Base-by-base conservation (phyloP, 2,113 vertebrate genomes). In the Corvus hawaiiensis region DNA sequence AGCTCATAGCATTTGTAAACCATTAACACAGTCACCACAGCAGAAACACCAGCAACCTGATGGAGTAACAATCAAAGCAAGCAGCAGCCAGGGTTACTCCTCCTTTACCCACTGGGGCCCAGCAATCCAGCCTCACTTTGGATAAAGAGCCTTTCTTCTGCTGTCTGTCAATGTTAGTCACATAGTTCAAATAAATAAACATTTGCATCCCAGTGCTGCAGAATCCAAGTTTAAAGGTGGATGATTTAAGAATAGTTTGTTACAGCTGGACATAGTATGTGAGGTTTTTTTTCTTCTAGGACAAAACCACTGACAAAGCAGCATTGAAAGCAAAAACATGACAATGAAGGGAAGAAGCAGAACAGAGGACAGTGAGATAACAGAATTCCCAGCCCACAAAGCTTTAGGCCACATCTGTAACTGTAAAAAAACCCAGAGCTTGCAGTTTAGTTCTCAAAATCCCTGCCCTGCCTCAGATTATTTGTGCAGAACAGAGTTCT, bases 1-100 rank as follows among this genome's bases (percentile, higher is more conserved):
- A 94, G 86, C 79, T 97, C 95, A 95, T 35, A 71, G 59, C 85
- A 85, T 92, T 85, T 76, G 51, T 81, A 71, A 94, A 90, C 68
- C 55, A 92, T 89, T 85, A 96, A 61, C 51, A 23, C 39, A 93
- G 26, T 61, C 49, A 75, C 30, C 56, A 32, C 44, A 82, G 73
- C 17, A 87, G 90, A 74, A 87, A 68, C n/a, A 52, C 4, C 74
- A 89, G 41, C 68, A 81, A 63, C 30, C 10, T 18, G 7, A 33
- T 21, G 27, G 56, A 48, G 55, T 46, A 59, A 63, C 6, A 64
- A 64, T 12, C 4, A 1, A 35, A 52, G 49, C 48, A 71, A 71
- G 41, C 71, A 83, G 62, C 44, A 81, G 61, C 30, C 78, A 49
- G 35, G 22, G 61, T 54, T 87, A 12, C 78, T 90, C 46, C 39